A percentile compares a stretch with the other conserved stretches of the same genome.
These are phyloP conservation scores for Oasisia sp. DNA, from an alignment of 2,888 invertebrate species.

Conservation along the genomic window DNA sequence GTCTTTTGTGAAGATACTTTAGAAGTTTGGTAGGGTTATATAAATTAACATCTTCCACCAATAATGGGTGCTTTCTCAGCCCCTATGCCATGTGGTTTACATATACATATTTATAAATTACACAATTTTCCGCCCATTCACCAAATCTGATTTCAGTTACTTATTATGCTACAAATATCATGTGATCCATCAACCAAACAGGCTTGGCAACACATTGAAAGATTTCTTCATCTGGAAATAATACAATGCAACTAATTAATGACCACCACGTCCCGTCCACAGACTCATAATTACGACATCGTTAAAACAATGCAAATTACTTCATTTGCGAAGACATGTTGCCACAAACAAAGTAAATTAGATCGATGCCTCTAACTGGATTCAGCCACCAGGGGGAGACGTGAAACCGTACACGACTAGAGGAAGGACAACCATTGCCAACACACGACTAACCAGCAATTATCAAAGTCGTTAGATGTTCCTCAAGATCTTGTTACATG, in stretches of 20 bases:
- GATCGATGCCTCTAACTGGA: background rate
- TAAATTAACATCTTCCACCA: background rate
- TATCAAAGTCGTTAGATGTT: background rate
- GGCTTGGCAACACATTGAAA: background rate
- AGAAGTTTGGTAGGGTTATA: background rate
- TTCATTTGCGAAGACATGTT: background rate
- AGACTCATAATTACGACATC: background rate
- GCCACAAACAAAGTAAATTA: background rate
- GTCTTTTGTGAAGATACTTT: background rate
- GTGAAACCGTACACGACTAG: background rate
- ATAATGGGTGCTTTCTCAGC: background rate
- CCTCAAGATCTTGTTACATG: background rate
- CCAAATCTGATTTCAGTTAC: background rate
- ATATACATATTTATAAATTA: background rate
- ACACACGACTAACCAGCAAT: background rate
- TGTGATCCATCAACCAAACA: background rate
- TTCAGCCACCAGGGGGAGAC: background rate
- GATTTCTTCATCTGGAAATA: background rate
- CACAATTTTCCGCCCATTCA: background rate
- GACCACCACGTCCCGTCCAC: background rate
- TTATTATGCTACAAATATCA: background rate
- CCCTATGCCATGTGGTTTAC: background rate
- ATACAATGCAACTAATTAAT: background rate
- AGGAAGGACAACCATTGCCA: background rate
- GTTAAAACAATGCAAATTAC: background rate